Base-by-base conservation (phyloP, 37 sponge, comb jelly and placozoan species). In the Crambe crambe region DNA sequence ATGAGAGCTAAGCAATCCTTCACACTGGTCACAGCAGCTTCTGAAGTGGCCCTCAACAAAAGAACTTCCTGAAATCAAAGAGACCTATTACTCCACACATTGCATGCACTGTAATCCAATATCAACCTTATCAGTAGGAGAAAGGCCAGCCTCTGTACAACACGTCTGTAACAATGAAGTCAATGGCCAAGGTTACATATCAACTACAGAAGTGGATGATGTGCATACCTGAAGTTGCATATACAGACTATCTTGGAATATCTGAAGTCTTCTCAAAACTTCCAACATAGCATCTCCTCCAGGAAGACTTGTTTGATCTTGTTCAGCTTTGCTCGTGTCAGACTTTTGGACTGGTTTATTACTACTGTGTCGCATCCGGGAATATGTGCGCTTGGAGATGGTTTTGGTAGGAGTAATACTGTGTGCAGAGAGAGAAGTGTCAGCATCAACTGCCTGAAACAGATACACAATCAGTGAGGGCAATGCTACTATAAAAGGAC, bases 1-100 rank as follows among this genome's bases (percentile, higher is more conserved):
- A 87, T 76, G 23, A 85, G 57, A 41, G 86, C 78, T n/a, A 90
- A 65, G 32, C 86, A 90, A 60, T 90, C 86, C 67, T 82, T 85
- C 3, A 90, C 72, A 65, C 72, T 76, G 39, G 60, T 58, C 18
- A 90, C 56, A 61, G 86, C 85, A 22, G 90, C 90, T 56, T 85
- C 56, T 21, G 90, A 81, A 0, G 86, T 81, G 47, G 86, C 81
- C 68, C 81, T 85, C 65, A 85, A 36, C 67, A 90, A 58, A 22
- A 90, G 82, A 2, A 90, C 82, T 72, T 77, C 81, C 86, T 89
- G 59, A 25, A 73, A 61, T 20, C 29, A 61, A 5, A 61, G 63
- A 61, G 63, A 61, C n/a, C 25, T 61, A 8, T 61, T 21, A 61
- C 6, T 61, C 63, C 12, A 5, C 25, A 9, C 30, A 61, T 8